Evolutionary conservation across 2,888 invertebrate genomes (phyloP).

Genomic region (Drosophila nr. perissopoda): DNA sequence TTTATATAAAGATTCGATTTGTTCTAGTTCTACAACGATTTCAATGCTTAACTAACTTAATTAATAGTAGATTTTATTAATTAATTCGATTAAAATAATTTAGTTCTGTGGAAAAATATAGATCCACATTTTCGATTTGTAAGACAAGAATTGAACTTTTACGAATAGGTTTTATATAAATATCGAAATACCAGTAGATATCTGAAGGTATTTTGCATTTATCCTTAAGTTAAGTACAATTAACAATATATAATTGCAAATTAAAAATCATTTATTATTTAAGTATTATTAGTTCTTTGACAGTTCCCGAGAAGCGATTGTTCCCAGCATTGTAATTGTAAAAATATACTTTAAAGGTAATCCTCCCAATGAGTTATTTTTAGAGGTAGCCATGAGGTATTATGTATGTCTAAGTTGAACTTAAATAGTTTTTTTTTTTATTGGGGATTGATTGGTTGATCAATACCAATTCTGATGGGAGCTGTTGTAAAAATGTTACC

Average conservation of each 20-base stretch:
- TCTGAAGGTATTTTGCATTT: neutral
- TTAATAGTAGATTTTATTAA: neutral
- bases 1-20: neutral
- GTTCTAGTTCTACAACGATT: neutral
- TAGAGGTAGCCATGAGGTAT: neutral
- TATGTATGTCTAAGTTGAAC: neutral
- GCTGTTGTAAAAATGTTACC: slow-evolving; percentile 13
- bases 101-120: neutral
- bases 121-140: neutral
- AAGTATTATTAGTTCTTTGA: neutral
- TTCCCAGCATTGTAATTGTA: neutral
- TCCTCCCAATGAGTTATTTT: neutral
- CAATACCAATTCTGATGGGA: slow-evolving; percentile 3
- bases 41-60: neutral
- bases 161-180: neutral
- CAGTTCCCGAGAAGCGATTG: neutral
- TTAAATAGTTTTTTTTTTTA: neutral
- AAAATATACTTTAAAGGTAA: neutral
- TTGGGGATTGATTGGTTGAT: neutral
- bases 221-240: neutral
- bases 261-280: neutral
- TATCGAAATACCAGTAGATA: neutral
- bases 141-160: neutral
- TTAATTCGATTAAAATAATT: neutral
- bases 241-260: neutral